Base-by-base conservation (phyloP, 1,140 invertebrate genomes). In the Oreohelix idahoensis region DNA sequence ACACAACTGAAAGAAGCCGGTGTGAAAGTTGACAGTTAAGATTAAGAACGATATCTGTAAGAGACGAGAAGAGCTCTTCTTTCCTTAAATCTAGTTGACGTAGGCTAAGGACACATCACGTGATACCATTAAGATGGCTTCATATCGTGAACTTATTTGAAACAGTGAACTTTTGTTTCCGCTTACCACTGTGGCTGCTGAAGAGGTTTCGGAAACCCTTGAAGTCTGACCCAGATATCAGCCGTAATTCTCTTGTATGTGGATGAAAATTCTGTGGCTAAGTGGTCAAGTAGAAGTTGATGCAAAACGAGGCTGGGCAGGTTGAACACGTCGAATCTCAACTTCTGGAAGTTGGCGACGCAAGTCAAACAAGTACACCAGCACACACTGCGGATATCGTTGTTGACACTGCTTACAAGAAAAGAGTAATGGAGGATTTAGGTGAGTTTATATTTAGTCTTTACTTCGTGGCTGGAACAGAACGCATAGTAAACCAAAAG, bases 161-260 rank as follows among this genome's bases (percentile, higher is more conserved):
- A 66, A 32, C 63, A 5, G n/a, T 5, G 8, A 66, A 66, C 63
- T 32, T 32, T 32, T 66, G 8, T 29, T 66, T 66, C 29, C 51
- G 51, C 51, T 58, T 17, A 26, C 63, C 17, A 35, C 63, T 32
- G n/a, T 10, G 29, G 29, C 63, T 29, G 5, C 11, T 66, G 23
- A 66, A 66, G 63, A 66, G 63, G 29, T 66, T 66, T 66, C 63
- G 63, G 63, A 66, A 66, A 32, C 29, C 63, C n/a, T 29, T 66
- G 1, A 29, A 66, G 63, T 32, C 63, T 29, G 29, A 11, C 63
- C 63, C 63, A 66, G 63, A 66, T 66, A 66, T 66, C 63, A 29
- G 51, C 20, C 51, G 4, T 58, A 23, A 58, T 58, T 66, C 63
- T 66, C 32, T 32, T n/a, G 29, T 17, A 66, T n/a, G 63, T 66